Evolutionary conservation across 2,888 invertebrate species (phyloP).

Genomic region (Tipula lateralis): DNA sequence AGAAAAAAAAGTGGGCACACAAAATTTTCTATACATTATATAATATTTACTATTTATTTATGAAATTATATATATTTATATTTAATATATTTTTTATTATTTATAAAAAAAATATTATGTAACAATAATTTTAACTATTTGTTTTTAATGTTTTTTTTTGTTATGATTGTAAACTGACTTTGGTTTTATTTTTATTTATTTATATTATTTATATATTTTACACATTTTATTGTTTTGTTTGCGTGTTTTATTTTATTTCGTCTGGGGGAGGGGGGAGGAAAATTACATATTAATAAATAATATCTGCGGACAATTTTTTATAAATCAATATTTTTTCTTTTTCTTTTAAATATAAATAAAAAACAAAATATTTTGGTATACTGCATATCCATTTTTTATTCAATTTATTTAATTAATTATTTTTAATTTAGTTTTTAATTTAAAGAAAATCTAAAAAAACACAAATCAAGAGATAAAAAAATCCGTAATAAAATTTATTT

Average conservation of each 20-base stretch:
- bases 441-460: background rate
- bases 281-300: background rate
- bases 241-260: background rate
- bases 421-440: slow-evolving; percentile 14
- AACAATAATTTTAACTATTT: slow-evolving; percentile 24
- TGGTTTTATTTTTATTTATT: slow-evolving; percentile 15
- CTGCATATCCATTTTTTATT: slow-evolving; percentile 29
- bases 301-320: background rate
- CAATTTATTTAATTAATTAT: slow-evolving; percentile 26
- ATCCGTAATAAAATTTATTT: background rate
- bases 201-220: slow-evolving; percentile 12
- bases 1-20: slow-evolving; percentile 19
- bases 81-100: background rate
- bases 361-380: slow-evolving; percentile 28
- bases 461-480: background rate
- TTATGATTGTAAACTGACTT: slow-evolving; percentile 16
- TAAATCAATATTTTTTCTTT: background rate
- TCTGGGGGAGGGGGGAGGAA: background rate
- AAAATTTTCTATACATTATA: background rate
- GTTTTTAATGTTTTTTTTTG: background rate
- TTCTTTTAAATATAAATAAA: slow-evolving; percentile 24
- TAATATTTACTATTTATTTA: background rate
- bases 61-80: background rate
- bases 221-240: slow-evolving; percentile 24
- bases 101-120: slow-evolving; percentile 20